Conservation (phyloP, 2,888 invertebrate species). For the Azorinus chamasolen region DNA sequence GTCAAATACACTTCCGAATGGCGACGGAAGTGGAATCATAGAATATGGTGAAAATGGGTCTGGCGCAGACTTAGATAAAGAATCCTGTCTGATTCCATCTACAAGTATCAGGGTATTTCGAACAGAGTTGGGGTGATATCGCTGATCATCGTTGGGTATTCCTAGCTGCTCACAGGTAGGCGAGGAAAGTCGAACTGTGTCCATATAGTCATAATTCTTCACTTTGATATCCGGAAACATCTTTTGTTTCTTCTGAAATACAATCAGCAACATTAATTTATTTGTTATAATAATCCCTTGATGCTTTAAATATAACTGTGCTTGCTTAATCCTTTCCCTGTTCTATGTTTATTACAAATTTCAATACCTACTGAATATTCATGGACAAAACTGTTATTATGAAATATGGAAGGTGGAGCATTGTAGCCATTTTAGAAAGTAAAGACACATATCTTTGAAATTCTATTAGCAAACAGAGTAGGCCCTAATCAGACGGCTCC, state of each 20-base stretch:
- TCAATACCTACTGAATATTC: no score
- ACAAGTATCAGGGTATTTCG: constrained; percentile 66
- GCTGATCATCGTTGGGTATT: constrained; percentile 73
- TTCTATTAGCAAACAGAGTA: no score
- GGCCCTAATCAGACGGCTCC: no score
- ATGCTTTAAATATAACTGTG: no score
- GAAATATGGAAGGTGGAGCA: no score
- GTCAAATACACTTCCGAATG: constrained; percentile 76
- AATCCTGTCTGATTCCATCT: constrained; percentile 62
- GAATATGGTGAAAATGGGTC: constrained; percentile 82
- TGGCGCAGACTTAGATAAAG: constrained; percentile 45
- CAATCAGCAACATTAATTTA: no score
- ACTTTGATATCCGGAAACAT: constrained; percentile 13
- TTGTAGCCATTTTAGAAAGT: no score
- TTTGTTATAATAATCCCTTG: no score
- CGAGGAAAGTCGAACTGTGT: constrained; percentile 66
- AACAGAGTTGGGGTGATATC: constrained; percentile 39
- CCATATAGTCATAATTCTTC: constrained; percentile 33
- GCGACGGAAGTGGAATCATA: constrained; percentile 82
- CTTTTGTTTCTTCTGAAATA: not conserved
- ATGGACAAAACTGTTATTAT: no score
- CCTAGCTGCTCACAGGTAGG: constrained; percentile 82
- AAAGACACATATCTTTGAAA: no score
- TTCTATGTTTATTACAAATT: no score
- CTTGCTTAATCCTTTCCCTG: no score